Evolutionary conservation across 2,113 vertebrate species (phyloP), one percentile per base, ranked within the genome.

Genomic region (Neodon shergylaensis): DNA sequence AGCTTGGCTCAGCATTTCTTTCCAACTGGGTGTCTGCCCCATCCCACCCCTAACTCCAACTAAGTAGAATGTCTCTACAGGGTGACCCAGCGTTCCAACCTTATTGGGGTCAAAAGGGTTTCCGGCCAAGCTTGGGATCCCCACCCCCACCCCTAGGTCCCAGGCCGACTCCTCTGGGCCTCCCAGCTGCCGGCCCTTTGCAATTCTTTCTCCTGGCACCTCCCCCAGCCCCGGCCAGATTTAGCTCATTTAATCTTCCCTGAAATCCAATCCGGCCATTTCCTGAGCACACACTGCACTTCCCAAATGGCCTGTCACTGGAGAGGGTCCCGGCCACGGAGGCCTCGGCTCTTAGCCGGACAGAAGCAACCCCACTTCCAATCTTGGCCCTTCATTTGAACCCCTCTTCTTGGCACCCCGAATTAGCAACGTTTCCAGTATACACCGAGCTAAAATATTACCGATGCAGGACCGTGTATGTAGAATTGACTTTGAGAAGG

Each of bases 201-300:
- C 42, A 44, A 83, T 76, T 63, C 94, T 76, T 89, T 81, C 88
- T 88, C 66, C 36, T 1, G 54, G 66, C 93, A 44, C 90, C 94
- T 93, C 95, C 95, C 95, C 95, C 94, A 83, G 63, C 82, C 93
- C 94, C 85, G 33, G 95, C 97, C 97, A 22, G 39, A 97, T 97
- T 97, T 98, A 98, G 97, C 97, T 96, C 73, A 96, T 96, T 95
- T 97, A 98, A 97, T 98, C 97, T 95, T 84, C 91, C 54, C 78
- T 72, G 97, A 95, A 97, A 98, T 84, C 88, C 95, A 97, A 97
- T 86, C 96, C 3, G 47, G 74, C 93, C 63, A 4, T 86, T 97
- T 97, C 96, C 97, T 83, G 86, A 96, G 97, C 96, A 94, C 97
- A 94, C 65, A 5, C 72, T 82, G 97, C 94, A 36, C 87, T 97